phyloP scores from a whole-genome alignment of 2,797 vertebrate genomes.

The Botia almorhae region DNA sequence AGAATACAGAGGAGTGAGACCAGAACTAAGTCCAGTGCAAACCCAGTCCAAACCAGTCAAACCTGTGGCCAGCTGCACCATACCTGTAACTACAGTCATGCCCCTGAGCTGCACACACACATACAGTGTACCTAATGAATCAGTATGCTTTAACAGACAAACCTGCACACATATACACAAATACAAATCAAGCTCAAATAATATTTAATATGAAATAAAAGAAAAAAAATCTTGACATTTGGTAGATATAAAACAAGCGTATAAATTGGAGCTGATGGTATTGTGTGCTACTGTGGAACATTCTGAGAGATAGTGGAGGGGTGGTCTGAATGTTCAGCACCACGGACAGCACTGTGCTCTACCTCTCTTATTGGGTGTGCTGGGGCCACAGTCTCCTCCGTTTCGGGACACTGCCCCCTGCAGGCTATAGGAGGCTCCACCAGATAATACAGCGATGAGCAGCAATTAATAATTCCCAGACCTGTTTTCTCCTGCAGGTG shows the following conservation, averaged over 20 bases:
- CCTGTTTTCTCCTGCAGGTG: too few relatives aligned
- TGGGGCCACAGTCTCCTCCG: conserved; percentile 29
- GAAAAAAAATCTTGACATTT: not conserved
- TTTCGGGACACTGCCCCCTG: conserved; percentile 55
- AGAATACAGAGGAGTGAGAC: conserved; percentile 83
- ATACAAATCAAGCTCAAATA: not conserved
- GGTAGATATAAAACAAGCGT: not conserved
- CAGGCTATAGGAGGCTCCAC: conserved; percentile 52
- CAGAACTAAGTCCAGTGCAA: conserved; percentile 75
- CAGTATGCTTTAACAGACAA: too few relatives aligned
- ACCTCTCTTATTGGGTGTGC: conserved; percentile 65
- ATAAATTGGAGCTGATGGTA: not conserved
- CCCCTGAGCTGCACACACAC: too few relatives aligned
- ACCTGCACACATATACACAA: too few relatives aligned
- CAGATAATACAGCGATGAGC: conserved; percentile 13
- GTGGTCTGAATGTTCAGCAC: conserved; percentile 76
- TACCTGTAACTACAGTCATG: conserved; percentile 77
- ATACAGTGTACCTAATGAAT: not conserved
- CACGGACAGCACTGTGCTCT: conserved; percentile 74
- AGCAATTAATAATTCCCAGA: not conserved
- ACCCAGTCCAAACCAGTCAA: conserved; percentile 72
- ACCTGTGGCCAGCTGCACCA: conserved; percentile 78
- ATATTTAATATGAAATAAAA: not conserved
- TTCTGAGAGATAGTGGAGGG: conserved; percentile 64
- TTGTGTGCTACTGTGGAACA: not conserved